These are phyloP conservation scores for Ethmia dodecea DNA, from an alignment of 2,888 invertebrate species.

Conservation along the genomic window DNA sequence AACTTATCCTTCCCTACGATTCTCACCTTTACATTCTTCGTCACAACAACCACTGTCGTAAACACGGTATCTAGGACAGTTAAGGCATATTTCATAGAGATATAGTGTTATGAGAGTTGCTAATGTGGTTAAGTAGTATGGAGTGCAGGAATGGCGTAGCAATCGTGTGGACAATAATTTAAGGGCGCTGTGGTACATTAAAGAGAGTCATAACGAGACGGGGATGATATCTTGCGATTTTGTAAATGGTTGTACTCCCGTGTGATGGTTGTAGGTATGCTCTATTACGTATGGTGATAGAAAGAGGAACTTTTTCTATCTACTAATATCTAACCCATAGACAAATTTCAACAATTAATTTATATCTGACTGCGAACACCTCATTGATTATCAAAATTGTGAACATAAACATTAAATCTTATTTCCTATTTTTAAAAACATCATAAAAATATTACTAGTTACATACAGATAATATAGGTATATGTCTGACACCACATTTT, in stretches of 20 bases:
- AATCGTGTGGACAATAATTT: conserved; percentile 69
- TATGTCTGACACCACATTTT: no score
- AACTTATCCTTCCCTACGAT: conserved; percentile 25
- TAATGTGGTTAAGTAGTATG: conserved; percentile 57
- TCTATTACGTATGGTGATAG: conserved; percentile 19
- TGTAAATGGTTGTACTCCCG: conserved; percentile 39
- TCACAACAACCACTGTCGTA: neutral
- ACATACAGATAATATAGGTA: no score
- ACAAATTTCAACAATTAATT: no score
- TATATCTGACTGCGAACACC: no score
- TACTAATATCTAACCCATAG: no score
- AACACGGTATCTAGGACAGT: neutral
- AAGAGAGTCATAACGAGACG: conserved; percentile 43
- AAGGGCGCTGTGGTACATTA: conserved; percentile 48
- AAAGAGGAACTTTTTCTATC: no score
- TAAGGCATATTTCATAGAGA: conserved; percentile 58
- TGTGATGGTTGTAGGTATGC: neutral
- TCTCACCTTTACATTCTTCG: conserved; percentile 32
- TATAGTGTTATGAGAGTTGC: conserved; percentile 66
- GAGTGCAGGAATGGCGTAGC: conserved; percentile 50
- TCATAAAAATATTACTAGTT: no score
- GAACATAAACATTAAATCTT: no score
- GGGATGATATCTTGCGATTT: conserved; percentile 59
- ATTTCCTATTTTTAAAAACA: no score
- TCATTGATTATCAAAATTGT: no score